Conservation (phyloP, 2,888 invertebrate genomes). For the Itoplectis maculator region DNA sequence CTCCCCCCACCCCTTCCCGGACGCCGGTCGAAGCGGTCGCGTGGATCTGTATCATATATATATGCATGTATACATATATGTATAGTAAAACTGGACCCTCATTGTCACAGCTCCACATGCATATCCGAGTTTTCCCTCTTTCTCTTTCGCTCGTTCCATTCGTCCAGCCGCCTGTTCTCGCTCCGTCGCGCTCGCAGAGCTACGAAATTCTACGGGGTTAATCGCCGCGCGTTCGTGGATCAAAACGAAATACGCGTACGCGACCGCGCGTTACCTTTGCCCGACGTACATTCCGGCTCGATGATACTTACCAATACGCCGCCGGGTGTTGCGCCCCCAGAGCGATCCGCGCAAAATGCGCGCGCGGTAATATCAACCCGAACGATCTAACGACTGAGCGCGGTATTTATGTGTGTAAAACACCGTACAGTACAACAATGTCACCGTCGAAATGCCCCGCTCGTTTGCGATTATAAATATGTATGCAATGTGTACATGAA, state of each 20-base stretch:
- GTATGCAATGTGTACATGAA: neutral
- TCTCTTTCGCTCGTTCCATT: slow-evolving; percentile 43
- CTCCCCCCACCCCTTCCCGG: neutral
- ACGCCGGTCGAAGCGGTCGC: slow-evolving; percentile 48
- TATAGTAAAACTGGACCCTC: slow-evolving; percentile 35
- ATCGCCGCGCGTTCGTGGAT: slow-evolving; percentile 67
- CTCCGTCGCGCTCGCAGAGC: slow-evolving; percentile 18
- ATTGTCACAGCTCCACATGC: slow-evolving; percentile 49
- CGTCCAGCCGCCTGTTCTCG: slow-evolving; percentile 36
- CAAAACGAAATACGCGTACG: slow-evolving; percentile 47
- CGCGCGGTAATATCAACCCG: slow-evolving; percentile 19
- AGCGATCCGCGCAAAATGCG: slow-evolving; percentile 5
- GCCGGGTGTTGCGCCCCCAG: neutral
- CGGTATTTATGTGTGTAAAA: slow-evolving; percentile 31
- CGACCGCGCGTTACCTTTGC: neutral
- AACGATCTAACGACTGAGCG: slow-evolving; percentile 32
- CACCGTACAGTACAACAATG: slow-evolving; percentile 24
- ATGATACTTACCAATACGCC: slow-evolving; percentile 12
- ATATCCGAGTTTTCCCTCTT: slow-evolving; percentile 28
- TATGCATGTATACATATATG: slow-evolving; percentile 28
- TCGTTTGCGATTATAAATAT: slow-evolving; percentile 25
- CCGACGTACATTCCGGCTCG: neutral
- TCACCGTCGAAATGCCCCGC: slow-evolving; percentile 6
- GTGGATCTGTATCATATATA: slow-evolving; percentile 23
- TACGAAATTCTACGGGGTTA: slow-evolving; percentile 67